These are phyloP conservation scores for Neria commutata DNA, from an alignment of 2,888 invertebrate genomes.

Conservation along the genomic window DNA sequence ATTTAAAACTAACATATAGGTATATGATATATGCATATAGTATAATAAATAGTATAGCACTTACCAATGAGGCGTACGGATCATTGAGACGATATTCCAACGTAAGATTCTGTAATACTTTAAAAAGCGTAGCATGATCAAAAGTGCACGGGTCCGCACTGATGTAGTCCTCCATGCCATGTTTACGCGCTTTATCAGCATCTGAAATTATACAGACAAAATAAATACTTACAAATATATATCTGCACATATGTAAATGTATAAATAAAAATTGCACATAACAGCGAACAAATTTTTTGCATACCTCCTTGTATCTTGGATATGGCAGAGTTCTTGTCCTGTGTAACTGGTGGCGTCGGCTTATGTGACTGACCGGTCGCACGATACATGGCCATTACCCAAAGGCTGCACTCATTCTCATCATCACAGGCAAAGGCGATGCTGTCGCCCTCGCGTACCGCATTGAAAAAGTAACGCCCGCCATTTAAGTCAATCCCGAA, in stretches of 20 bases:
- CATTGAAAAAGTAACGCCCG: conserved; percentile 96
- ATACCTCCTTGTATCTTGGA: conserved; percentile 82
- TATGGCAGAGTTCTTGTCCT: conserved; percentile 84
- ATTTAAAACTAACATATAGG: too few species aligned
- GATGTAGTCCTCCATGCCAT: conserved; percentile 99
- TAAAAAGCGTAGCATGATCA: conserved; percentile 93
- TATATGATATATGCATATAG: too few species aligned
- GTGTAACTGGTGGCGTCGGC: conserved; percentile 90
- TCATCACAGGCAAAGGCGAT: conserved; percentile 95
- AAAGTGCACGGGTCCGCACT: conserved; percentile 98
- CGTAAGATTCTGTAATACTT: conserved; percentile 88
- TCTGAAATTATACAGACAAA: conserved; percentile 35
- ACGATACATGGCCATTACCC: conserved; percentile 99
- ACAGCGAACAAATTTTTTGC: too few species aligned
- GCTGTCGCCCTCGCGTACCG: conserved; percentile 97
- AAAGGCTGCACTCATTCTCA: conserved; percentile 96
- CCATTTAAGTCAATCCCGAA: conserved; percentile 94
- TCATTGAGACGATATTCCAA: conserved; percentile 95
- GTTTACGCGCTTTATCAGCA: conserved; percentile 84
- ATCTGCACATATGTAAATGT: conserved; percentile 12
- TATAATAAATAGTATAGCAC: conserved; percentile 38
- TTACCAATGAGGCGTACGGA: conserved; percentile 96
- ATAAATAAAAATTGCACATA: background rate
- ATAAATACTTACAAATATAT: conserved; percentile 21
- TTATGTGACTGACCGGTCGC: conserved; percentile 99